These are phyloP conservation scores for Luehdorfia chinensis DNA, from an alignment of 1,140 invertebrate genomes.

Conservation along the genomic window DNA sequence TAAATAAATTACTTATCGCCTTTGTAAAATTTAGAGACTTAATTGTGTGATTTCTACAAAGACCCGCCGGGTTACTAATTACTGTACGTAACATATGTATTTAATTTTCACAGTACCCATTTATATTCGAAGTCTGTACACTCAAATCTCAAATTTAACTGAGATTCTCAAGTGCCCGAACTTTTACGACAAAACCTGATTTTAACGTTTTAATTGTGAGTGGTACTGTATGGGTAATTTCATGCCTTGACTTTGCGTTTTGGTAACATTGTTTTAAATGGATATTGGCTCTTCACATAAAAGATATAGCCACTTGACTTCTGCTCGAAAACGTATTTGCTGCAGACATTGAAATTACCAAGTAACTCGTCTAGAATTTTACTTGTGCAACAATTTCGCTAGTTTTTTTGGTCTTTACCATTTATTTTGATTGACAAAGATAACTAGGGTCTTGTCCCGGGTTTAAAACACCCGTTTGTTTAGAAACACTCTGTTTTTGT, in stretches of 20 bases:
- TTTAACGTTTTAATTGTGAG: conserved; percentile 56
- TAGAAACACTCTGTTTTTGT: conserved; percentile 54
- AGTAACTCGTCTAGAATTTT: conserved; percentile 29
- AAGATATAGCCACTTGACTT: conserved; percentile 54
- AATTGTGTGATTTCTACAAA: conserved; percentile 5
- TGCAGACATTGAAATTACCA: conserved; percentile 44
- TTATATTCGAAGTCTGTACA: background rate
- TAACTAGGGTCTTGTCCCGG: background rate
- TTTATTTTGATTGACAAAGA: conserved; percentile 18
- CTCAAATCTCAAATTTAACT: conserved; percentile 40
- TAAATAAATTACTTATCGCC: too few relatives aligned
- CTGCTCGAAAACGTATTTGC: conserved; percentile 44
- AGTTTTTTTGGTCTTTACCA: conserved; percentile 12
- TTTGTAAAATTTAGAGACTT: background rate
- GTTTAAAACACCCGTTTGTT: conserved; percentile 29
- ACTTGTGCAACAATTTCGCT: conserved; percentile 23
- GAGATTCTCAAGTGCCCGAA: conserved; percentile 33
- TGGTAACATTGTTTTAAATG: conserved; percentile 62
- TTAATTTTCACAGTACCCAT: conserved; percentile 7
- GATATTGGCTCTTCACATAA: conserved; percentile 51
- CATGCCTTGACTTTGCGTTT: conserved; percentile 44
- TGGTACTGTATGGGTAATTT: conserved; percentile 48
- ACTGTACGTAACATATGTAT: conserved; percentile 12
- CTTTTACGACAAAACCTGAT: conserved; percentile 48
- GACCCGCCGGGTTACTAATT: conserved; percentile 6